Evolutionary conservation across 2,888 invertebrate species (phyloP), one percentile per base, ranked within the genome.

Genomic region (Parelbella ahira): DNA sequence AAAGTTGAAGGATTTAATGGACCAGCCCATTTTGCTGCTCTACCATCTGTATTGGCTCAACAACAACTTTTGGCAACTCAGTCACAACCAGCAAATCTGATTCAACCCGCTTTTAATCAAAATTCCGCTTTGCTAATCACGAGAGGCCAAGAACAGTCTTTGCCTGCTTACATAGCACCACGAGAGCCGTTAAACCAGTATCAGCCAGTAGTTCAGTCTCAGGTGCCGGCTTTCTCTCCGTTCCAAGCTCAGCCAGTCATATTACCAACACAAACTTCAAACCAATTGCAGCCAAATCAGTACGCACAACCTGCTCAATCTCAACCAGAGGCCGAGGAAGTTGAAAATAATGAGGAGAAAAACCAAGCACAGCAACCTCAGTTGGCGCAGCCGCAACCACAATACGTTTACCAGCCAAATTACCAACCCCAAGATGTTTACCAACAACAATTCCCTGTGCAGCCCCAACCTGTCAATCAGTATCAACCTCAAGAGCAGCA

Each of bases 11-110:
- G 76, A 0, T 84, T 68, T 24, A 71, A 80, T 50, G 83, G 74
- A 2, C 69, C 70, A 7, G 64, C 79, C 0, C 84, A 86, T 46
- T 75, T 86, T 10, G 68, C 82, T 9, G 83, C 80, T 1, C 48
- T 84, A 0, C 77, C 82, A 9, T 81, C 83, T 18, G 63, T 82
- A 2, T 56, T 87, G 42, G 73, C 80, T 29, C 84, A 84, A 48
- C 73, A 72, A 33, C 70, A 70, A 36, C 37, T 60, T 19, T 23
- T 45, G 4, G 36, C 46, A 2, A 44, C 50, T n/a, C 62, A 63
- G 18, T 51, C 60, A 30, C 69, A 65, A 42, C 62, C 54, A 44
- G 49, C 46, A 2, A 44, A 49, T n/a, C 62, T 62, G 18, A 51
- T 60, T 29, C 69, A 65, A 42, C 62, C 54, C 44, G 49, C 56